phyloP scores from a whole-genome alignment of 2,888 invertebrate species.

The Pheosia tremula region DNA sequence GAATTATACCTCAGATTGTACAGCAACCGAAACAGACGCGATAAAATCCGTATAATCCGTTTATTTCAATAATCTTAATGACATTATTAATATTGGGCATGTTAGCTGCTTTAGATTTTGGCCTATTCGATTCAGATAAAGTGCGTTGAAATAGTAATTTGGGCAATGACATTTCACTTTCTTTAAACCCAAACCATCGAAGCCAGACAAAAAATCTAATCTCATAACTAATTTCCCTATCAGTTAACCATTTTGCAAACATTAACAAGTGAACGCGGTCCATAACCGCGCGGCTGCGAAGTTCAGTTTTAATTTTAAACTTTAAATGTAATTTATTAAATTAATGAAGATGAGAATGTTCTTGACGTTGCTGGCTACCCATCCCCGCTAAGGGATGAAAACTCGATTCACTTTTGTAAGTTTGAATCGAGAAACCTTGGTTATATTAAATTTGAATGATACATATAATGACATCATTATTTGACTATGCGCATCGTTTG shows the following conservation, averaged over 20 bases:
- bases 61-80: too few relatives aligned
- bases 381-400: background rate
- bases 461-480: background rate
- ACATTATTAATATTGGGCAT: too few relatives aligned
- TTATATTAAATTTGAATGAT: background rate
- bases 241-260: background rate
- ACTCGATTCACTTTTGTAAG: background rate
- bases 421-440: background rate
- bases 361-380: background rate
- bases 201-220: too few relatives aligned
- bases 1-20: too few relatives aligned
- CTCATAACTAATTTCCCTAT: background rate
- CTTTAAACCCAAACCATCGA: too few relatives aligned
- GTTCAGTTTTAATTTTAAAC: slow-evolving; percentile 17
- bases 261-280: background rate
- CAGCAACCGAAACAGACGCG: too few relatives aligned
- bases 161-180: too few relatives aligned
- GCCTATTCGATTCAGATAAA: too few relatives aligned
- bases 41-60: too few relatives aligned
- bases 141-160: too few relatives aligned
- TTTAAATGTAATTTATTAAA: slow-evolving; percentile 15
- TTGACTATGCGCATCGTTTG: background rate
- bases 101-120: too few relatives aligned
- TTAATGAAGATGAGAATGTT: slow-evolving; percentile 11
- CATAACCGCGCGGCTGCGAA: background rate